Percentiles rank a stretch among this genome's conserved stretches.
phyloP scores from a whole-genome alignment of 2,113 vertebrate species.

The Elephas maximus region DNA sequence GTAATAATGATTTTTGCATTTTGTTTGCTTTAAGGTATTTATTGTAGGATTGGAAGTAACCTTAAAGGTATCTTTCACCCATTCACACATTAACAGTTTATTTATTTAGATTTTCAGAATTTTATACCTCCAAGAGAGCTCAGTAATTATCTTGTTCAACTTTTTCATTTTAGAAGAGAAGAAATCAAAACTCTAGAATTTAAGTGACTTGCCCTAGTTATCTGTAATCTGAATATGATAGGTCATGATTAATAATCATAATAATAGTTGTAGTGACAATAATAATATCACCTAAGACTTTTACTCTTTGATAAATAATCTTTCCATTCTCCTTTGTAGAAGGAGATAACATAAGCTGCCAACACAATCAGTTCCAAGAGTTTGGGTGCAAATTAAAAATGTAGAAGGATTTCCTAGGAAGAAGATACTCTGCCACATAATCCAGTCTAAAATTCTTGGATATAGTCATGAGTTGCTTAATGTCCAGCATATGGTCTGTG shows the following conservation, averaged over 20 bases:
- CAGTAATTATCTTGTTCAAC: background rate
- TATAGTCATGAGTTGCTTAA: background rate
- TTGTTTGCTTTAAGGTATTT: constrained; percentile 15
- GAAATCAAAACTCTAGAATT: background rate
- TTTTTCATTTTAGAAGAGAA: constrained; percentile 12
- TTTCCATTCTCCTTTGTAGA: background rate
- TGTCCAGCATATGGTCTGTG: too few species aligned
- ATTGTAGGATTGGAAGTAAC: background rate
- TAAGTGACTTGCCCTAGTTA: background rate
- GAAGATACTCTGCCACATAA: background rate
- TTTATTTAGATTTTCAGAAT: constrained; percentile 48
- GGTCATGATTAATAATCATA: background rate
- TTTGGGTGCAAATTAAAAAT: background rate
- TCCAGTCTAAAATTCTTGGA: background rate
- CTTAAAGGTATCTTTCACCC: background rate
- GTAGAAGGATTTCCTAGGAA: background rate
- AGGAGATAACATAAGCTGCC: background rate
- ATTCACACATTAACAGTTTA: background rate
- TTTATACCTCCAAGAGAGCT: background rate
- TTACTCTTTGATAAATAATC: background rate
- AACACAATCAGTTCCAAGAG: background rate
- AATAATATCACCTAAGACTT: background rate
- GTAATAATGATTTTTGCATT: background rate
- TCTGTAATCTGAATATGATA: background rate
- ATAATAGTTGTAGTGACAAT: background rate